Base-by-base conservation (phyloP, 2,113 vertebrate species). In the Paralichthys olivaceus region DNA sequence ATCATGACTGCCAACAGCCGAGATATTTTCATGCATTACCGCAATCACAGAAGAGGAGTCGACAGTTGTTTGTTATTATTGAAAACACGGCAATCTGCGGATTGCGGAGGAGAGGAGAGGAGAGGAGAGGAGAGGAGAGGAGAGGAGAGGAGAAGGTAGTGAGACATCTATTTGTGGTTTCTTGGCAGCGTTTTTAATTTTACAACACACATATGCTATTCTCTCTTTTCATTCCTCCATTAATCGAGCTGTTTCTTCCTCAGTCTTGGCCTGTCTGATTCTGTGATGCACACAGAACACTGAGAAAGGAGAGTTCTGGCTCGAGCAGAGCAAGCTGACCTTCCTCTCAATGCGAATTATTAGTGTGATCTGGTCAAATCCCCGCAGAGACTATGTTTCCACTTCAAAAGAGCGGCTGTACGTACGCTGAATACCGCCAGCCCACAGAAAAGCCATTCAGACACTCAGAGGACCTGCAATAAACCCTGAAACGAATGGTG, bases 371-470 rank as follows among this genome's bases (percentile, higher is more conserved):
- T 85, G 89, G 83, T 84, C 81, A 83, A 90, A 87, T 93, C 89
- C 90, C 90, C 67, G 66, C 84, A 66, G 92, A 92, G 88, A 72
- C 78, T 58, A 4, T 7, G 84, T 82, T 89, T 90, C 80, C 83
- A 91, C 91, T 92, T 93, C 92, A 93, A 93, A 92, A 85, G 93
- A 85, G 66, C 61, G 80, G 65, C 73, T 66, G 79, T 86, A 89
- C 84, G 86, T 89, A 72, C 37, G 63, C 84, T 87, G 91, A 90
- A 91, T 90, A 90, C 84, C 47, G 68, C 75, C 84, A 69, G 72
- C 78, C 80, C 69, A 37, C 72, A 77, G 74, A 84, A 67, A 74
- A 81, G 80, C 70, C 79, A 81, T 77, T 79, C 79, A 85, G 62
- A 83, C 83, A 62, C 80, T 83, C 76, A 0, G 75, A 86, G 79